These are phyloP conservation scores for Opisthograptis luteolata DNA, from an alignment of 2,888 invertebrate genomes.

Conservation along the genomic window DNA sequence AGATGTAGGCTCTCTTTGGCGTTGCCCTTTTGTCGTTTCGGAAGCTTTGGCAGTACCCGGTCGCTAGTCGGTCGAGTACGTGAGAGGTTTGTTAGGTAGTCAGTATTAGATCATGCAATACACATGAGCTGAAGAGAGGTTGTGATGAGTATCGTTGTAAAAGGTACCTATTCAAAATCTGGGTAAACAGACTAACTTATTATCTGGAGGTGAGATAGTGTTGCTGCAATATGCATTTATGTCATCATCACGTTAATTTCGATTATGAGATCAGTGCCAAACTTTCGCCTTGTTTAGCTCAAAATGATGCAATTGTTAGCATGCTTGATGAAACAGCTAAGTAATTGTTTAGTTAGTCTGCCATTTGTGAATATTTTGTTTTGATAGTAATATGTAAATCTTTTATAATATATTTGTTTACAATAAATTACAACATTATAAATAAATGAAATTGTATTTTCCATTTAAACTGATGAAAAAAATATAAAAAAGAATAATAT, in stretches of 20 bases:
- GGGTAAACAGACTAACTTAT: slow-evolving; percentile 81
- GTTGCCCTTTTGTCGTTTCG: slow-evolving; percentile 58
- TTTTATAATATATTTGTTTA: slow-evolving; percentile 85
- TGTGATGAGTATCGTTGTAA: slow-evolving; percentile 81
- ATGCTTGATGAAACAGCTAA: slow-evolving; percentile 81
- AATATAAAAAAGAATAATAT: slow-evolving; percentile 85
- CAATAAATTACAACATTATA: slow-evolving; percentile 84
- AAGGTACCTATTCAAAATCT: slow-evolving; percentile 83
- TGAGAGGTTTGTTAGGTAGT: slow-evolving; percentile 49
- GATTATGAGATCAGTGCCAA: slow-evolving; percentile 83
- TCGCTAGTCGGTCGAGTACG: slow-evolving; percentile 38
- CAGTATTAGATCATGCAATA: slow-evolving; percentile 75
- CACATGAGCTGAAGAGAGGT: slow-evolving; percentile 78
- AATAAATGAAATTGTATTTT: slow-evolving; percentile 84
- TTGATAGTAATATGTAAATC: slow-evolving; percentile 85
- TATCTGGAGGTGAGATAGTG: slow-evolving; percentile 65
- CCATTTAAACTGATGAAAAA: slow-evolving; percentile 85
- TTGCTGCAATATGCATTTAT: slow-evolving; percentile 82
- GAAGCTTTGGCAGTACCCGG: slow-evolving; percentile 50
- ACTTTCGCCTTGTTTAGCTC: slow-evolving; percentile 83
- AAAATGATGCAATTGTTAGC: slow-evolving; percentile 83
- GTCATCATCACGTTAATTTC: slow-evolving; percentile 78
- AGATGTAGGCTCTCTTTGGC: slow-evolving; percentile 80
- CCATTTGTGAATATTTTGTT: slow-evolving; percentile 85
- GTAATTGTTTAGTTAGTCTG: slow-evolving; percentile 84